phyloP scores from a whole-genome alignment of 2,888 invertebrate genomes.

The Philhelius pedissequus region DNA sequence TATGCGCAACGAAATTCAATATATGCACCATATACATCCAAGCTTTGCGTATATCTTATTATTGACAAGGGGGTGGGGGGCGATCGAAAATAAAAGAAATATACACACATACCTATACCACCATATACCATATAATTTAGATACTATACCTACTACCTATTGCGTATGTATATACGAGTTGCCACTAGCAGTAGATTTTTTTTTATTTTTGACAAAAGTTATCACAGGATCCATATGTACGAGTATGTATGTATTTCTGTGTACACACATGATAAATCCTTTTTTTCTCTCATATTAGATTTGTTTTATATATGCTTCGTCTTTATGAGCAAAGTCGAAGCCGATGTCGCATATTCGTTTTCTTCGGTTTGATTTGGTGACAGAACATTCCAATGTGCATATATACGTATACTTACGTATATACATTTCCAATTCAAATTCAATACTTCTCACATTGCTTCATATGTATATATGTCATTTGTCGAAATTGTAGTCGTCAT shows the following conservation, averaged over 20 bases:
- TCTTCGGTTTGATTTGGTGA: slow-evolving; percentile 64
- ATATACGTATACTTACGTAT: too few relatives aligned
- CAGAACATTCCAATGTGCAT: slow-evolving; percentile 48
- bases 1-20: slow-evolving; percentile 66
- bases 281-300: slow-evolving; percentile 23
- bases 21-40: slow-evolving; percentile 35
- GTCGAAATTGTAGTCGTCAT: neutral
- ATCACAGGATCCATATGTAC: slow-evolving; percentile 44
- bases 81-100: neutral
- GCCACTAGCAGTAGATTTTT: slow-evolving; percentile 31
- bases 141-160: slow-evolving; percentile 20
- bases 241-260: neutral
- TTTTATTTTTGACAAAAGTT: slow-evolving; percentile 37
- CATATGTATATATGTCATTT: neutral
- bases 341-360: slow-evolving; percentile 25
- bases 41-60: slow-evolving; percentile 67
- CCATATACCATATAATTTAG: slow-evolving; percentile 9
- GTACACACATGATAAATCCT: slow-evolving; percentile 58
- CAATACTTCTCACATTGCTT: slow-evolving; percentile 61
- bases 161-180: slow-evolving; percentile 31
- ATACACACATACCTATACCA: neutral
- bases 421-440: slow-evolving; percentile 65
- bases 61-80: slow-evolving; percentile 32
- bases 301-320: slow-evolving; percentile 10
- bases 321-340: neutral